Percentiles rank a stretch among this genome's conserved stretches.
These are phyloP conservation scores for Troides aeacus DNA, from an alignment of 2,888 invertebrate genomes.

Conservation along the genomic window DNA sequence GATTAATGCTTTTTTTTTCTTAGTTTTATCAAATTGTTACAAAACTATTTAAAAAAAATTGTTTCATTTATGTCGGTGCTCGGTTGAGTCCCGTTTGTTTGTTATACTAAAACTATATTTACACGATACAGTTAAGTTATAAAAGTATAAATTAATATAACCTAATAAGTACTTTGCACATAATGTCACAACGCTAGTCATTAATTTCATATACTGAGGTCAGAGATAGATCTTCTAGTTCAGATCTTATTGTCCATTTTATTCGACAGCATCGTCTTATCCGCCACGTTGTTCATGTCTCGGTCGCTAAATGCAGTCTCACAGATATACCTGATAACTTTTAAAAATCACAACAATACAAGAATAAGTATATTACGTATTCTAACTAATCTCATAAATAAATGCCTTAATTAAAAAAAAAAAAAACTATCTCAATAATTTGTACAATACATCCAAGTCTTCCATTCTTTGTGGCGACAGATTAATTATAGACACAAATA, in stretches of 20 bases:
- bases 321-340: slow-evolving; percentile 46
- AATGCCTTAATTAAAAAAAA: slow-evolving; percentile 61
- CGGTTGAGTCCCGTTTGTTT: slow-evolving; percentile 41
- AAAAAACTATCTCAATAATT: slow-evolving; percentile 70
- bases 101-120: slow-evolving; percentile 64
- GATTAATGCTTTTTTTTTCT: slow-evolving; percentile 6
- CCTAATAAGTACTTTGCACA: slow-evolving; percentile 80
- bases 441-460: slow-evolving; percentile 74
- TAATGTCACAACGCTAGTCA: slow-evolving; percentile 66
- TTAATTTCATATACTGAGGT: slow-evolving; percentile 61
- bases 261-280: slow-evolving; percentile 31
- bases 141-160: slow-evolving; percentile 77
- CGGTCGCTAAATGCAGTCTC: slow-evolving; percentile 74
- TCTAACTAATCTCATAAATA: slow-evolving; percentile 80
- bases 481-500: slow-evolving; percentile 65
- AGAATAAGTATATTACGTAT: slow-evolving; percentile 56
- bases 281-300: slow-evolving; percentile 40
- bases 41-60: slow-evolving; percentile 39
- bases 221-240: slow-evolving; percentile 40
- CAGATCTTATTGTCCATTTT: slow-evolving; percentile 35
- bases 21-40: slow-evolving; percentile 4
- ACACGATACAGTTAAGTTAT: slow-evolving; percentile 68
- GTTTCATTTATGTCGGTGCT: slow-evolving; percentile 45
- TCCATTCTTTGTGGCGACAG: slow-evolving; percentile 61
- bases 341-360: slow-evolving; percentile 75